Evolutionary conservation across 2,888 invertebrate genomes (phyloP).

Genomic region (Eudasyphora cyanicolor): DNA sequence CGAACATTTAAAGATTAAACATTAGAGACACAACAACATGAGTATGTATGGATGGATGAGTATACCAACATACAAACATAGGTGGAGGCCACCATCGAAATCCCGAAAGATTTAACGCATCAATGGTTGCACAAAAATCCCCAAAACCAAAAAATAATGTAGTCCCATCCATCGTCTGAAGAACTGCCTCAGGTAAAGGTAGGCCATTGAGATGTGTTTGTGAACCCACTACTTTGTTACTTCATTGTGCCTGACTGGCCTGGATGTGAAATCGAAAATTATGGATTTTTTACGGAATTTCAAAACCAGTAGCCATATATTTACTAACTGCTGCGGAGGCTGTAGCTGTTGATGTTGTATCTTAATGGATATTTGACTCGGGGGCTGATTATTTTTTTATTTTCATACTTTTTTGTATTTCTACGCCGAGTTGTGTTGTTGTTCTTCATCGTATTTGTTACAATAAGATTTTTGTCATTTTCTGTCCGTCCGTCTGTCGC

Average conservation of each 20-base stretch:
- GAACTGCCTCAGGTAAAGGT: not conserved
- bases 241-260: constrained; percentile 35
- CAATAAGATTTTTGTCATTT: constrained; percentile 23
- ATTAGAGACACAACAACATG: constrained; percentile 16
- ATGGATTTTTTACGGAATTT: constrained; percentile 51
- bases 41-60: not conserved
- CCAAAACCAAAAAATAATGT: not conserved
- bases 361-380: constrained; percentile 59
- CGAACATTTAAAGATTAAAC: constrained; percentile 61
- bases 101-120: constrained; percentile 66
- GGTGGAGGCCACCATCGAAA: constrained; percentile 7
- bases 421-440: constrained; percentile 19
- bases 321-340: constrained; percentile 24
- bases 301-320: constrained; percentile 68
- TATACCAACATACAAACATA: no score
- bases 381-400: constrained; percentile 52
- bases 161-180: not conserved
- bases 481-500: not conserved
- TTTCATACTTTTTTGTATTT: constrained; percentile 15
- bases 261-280: constrained; percentile 13
- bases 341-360: constrained; percentile 40
- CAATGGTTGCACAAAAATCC: constrained; percentile 37
- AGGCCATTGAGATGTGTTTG: not conserved
- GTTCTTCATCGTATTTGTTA: constrained; percentile 16
- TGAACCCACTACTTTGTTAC: constrained; percentile 31